Evolutionary conservation across 2,113 vertebrate genomes (phyloP).

Genomic region (Buteo buteo): DNA sequence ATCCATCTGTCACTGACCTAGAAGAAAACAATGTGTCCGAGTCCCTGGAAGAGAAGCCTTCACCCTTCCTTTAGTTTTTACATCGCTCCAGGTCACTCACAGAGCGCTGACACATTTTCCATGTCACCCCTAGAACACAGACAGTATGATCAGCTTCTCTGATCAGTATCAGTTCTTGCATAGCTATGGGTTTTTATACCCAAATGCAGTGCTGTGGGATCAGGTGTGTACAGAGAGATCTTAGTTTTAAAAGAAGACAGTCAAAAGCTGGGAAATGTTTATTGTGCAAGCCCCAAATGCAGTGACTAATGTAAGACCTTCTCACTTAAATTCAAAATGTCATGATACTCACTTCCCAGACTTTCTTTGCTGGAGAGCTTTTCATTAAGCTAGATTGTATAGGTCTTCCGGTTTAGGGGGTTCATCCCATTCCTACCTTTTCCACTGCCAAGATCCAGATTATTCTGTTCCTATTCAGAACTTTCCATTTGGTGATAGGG

Average conservation of each 20-base stretch:
- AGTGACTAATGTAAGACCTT: not conserved
- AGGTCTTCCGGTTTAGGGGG: not conserved
- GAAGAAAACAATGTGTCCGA: not conserved
- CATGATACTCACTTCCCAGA: not conserved
- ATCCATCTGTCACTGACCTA: not conserved
- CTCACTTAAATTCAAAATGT: not conserved
- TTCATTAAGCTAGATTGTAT: not conserved
- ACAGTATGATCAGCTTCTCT: not conserved
- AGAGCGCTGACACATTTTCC: not conserved
- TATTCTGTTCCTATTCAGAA: not conserved
- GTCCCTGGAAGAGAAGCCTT: not conserved
- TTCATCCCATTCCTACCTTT: not conserved
- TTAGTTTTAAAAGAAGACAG: not conserved
- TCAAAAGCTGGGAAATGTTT: not conserved
- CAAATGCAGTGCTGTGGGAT: not conserved
- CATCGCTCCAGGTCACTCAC: not conserved
- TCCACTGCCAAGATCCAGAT: not conserved
- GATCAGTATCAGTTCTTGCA: not conserved
- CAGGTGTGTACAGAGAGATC: not conserved
- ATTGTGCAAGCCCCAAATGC: not conserved
- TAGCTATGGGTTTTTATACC: not conserved
- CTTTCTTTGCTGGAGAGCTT: not conserved
- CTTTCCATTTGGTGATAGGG: conserved; percentile 41
- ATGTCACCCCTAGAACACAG: not conserved
- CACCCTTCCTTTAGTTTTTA: not conserved